These are phyloP conservation scores for Pygocentrus nattereri DNA, from an alignment of 2,797 vertebrate species.

Conservation along the genomic window DNA sequence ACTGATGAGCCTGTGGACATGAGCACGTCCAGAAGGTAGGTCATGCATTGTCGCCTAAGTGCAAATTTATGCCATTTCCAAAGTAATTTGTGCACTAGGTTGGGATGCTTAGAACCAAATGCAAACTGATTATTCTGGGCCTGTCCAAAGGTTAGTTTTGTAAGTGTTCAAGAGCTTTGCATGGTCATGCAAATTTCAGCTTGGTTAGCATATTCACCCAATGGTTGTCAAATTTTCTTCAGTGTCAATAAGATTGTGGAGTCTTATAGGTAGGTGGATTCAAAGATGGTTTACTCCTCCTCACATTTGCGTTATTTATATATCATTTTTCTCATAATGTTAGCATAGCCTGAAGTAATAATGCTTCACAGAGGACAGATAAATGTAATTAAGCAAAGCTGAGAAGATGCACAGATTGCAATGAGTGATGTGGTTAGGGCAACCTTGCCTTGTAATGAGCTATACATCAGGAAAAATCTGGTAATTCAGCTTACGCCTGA, in stretches of 20 bases:
- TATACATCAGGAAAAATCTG: too few relatives aligned
- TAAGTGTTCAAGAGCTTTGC: background rate
- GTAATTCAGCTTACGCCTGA: too few relatives aligned
- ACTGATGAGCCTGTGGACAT: constrained; percentile 94
- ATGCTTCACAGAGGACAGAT: too few relatives aligned
- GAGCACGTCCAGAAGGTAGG: constrained; percentile 93
- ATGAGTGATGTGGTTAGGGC: background rate
- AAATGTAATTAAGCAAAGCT: too few relatives aligned
- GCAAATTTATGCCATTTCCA: background rate
- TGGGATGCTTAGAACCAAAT: background rate
- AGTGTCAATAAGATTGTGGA: background rate
- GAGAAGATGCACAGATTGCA: background rate
- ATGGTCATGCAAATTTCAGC: background rate
- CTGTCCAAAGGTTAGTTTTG: background rate
- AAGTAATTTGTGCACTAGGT: background rate
- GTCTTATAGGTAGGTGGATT: background rate
- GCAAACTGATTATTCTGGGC: background rate
- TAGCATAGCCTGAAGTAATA: background rate
- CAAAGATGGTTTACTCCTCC: background rate
- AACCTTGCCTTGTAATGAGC: background rate
- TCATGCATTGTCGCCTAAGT: background rate
- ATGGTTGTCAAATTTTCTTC: background rate
- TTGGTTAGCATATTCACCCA: background rate
- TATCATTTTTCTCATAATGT: background rate
- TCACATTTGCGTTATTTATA: background rate